phyloP scores from a whole-genome alignment of 1,140 invertebrate species.

The Myzus persicae region DNA sequence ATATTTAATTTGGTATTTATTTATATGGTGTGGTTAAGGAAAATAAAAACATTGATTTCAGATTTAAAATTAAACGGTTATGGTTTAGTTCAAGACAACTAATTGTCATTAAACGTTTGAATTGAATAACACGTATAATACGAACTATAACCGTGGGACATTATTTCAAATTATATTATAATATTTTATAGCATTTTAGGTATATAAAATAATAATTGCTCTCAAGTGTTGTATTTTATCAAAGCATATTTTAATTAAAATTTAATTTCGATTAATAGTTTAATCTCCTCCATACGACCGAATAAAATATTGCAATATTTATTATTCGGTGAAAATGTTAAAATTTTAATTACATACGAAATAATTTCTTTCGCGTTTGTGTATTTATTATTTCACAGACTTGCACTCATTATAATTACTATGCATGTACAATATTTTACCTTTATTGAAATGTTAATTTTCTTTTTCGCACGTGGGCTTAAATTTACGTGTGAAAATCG shows the following conservation, averaged over 20 bases:
- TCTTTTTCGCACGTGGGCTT: neutral
- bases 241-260: neutral
- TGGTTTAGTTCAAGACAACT: neutral
- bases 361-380: neutral
- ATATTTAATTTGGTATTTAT: slow-evolving; percentile 24
- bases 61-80: neutral
- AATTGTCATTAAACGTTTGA: neutral
- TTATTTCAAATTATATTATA: neutral
- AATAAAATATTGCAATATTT: neutral
- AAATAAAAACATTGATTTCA: slow-evolving; percentile 7
- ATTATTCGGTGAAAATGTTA: neutral
- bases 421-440: neutral
- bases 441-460: neutral
- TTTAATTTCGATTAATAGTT: neutral
- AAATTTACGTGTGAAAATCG: neutral
- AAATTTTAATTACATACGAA: neutral
- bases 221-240: neutral
- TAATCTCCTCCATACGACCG: neutral
- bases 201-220: neutral
- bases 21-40: neutral
- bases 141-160: neutral
- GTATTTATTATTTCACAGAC: neutral
- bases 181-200: neutral
- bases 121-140: neutral
- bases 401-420: neutral